Evolutionary conservation across 53 echinoderm and acorn worm genomes (phyloP).

Genomic region (Zoroaster sp.): DNA sequence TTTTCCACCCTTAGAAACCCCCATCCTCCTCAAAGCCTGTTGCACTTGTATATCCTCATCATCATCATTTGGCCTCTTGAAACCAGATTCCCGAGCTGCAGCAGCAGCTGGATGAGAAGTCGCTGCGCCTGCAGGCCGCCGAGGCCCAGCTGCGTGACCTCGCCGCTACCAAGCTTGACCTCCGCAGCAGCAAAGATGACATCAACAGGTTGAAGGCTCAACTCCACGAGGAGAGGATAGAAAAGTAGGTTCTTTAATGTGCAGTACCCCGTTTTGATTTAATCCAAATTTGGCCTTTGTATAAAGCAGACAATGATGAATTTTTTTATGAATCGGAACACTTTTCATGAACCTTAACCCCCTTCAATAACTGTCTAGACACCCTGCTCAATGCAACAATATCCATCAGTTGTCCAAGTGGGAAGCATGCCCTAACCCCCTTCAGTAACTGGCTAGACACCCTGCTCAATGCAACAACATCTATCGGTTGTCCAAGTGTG

Average conservation of each 20-base stretch:
- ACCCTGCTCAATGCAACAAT: no score
- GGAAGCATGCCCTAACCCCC: no score
- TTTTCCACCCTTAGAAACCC: not conserved
- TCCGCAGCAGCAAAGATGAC: constrained; percentile 78
- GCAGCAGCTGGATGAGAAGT: constrained; percentile 81
- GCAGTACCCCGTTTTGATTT: not conserved
- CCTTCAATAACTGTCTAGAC: no score
- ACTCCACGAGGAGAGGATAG: constrained; percentile 84
- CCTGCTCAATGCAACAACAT: no score
- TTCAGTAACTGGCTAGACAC: no score
- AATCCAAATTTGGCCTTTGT: no score
- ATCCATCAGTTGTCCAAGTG: no score
- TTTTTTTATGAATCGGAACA: no score
- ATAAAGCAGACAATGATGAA: no score
- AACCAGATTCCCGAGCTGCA: constrained; percentile 89
- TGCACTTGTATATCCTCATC: not conserved
- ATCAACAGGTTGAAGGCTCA: constrained; percentile 75
- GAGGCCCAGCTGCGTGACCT: constrained; percentile 78
- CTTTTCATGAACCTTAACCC: no score
- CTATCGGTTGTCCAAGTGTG: no score
- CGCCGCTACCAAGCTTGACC: constrained; percentile 69
- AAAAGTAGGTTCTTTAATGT: constrained; percentile 60
- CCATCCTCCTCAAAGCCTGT: no score
- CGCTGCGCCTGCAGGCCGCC: constrained; percentile 76
- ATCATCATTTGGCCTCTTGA: not conserved